phyloP scores from a whole-genome alignment of 1,140 invertebrate genomes.

The Antheraea mylitta region DNA sequence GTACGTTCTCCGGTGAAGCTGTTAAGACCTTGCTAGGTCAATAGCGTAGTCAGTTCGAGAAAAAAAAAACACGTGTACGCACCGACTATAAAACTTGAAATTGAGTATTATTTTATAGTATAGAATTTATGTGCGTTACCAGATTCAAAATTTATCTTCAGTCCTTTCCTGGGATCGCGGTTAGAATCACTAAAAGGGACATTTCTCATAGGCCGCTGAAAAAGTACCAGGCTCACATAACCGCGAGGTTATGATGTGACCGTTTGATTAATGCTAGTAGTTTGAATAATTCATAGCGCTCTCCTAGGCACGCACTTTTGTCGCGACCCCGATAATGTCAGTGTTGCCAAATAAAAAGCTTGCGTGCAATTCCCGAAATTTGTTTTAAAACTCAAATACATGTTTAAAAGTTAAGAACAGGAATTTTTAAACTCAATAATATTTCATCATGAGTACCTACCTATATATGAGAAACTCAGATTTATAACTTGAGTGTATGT shows the following conservation, averaged over 20 bases:
- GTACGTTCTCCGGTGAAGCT: too few species aligned
- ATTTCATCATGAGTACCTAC: background rate
- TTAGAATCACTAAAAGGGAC: background rate
- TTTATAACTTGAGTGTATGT: background rate
- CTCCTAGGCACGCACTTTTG: conserved; percentile 25
- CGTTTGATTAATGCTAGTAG: conserved; percentile 43
- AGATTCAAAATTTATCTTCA: background rate
- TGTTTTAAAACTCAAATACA: background rate
- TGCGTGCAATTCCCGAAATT: background rate
- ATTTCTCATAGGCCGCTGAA: background rate
- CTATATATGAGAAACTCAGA: background rate
- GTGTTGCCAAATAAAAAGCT: background rate
- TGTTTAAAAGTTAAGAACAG: background rate
- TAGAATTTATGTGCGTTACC: background rate
- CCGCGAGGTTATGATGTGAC: conserved; percentile 39
- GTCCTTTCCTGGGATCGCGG: background rate
- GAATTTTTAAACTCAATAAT: too few species aligned
- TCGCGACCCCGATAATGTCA: background rate
- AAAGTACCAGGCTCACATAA: conserved; percentile 10
- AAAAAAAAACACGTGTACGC: too few species aligned
- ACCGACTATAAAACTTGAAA: background rate
- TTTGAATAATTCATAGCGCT: conserved; percentile 44
- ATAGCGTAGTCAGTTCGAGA: too few species aligned
- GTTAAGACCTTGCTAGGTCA: too few species aligned
- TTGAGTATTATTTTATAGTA: background rate